Conservation (phyloP, 2,113 vertebrate genomes). For the Leucoraja erinaceus region DNA sequence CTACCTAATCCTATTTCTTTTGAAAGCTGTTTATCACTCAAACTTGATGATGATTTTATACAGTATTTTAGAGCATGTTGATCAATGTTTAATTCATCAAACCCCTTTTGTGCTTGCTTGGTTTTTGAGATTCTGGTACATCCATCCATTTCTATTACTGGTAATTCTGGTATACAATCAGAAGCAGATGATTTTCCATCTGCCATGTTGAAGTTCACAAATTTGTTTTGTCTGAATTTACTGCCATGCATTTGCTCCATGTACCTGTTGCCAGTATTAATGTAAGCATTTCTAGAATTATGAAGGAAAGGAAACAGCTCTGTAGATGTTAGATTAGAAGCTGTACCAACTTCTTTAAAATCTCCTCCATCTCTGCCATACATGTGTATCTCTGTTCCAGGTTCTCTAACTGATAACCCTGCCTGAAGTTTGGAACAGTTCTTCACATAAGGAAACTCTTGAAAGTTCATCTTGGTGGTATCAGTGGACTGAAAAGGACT, state of each 20-base stretch:
- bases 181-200: slow-evolving; percentile 53
- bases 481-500: slow-evolving; percentile 54
- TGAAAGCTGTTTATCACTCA: slow-evolving; percentile 57
- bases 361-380: slow-evolving; percentile 57
- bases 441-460: slow-evolving; percentile 56
- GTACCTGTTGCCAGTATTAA: slow-evolving; percentile 48
- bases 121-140: slow-evolving; percentile 59
- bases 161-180: slow-evolving; percentile 52
- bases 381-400: slow-evolving; percentile 49
- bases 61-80: slow-evolving; percentile 55
- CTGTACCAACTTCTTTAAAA: slow-evolving; percentile 54
- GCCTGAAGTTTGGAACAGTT: slow-evolving; percentile 50
- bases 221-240: slow-evolving; percentile 59
- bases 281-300: slow-evolving; percentile 51
- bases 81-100: slow-evolving; percentile 55
- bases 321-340: slow-evolving; percentile 52
- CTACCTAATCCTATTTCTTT: slow-evolving; percentile 54
- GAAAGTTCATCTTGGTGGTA: slow-evolving; percentile 51
- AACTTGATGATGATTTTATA: slow-evolving; percentile 51
- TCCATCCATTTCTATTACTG: slow-evolving; percentile 52
- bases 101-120: slow-evolving; percentile 62
- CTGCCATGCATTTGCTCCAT: slow-evolving; percentile 53
- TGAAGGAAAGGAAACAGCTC: slow-evolving; percentile 55
- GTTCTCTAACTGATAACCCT: slow-evolving; percentile 54
- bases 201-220: slow-evolving; percentile 51